A percentile compares a stretch with the other conserved stretches of the same genome.
Conservation (phyloP, 2,797 vertebrate species). For the Lemur catta region DNA sequence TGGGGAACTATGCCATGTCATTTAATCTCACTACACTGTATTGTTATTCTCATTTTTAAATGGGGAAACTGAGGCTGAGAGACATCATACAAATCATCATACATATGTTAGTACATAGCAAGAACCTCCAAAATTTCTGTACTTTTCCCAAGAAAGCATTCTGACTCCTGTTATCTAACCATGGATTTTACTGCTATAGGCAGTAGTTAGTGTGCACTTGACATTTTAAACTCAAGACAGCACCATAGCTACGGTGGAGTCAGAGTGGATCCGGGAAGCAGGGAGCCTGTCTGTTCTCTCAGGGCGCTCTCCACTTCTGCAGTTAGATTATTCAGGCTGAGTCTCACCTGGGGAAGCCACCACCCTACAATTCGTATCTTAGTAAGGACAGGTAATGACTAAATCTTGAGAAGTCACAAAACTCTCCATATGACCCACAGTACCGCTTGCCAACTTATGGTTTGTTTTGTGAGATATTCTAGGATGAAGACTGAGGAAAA, state of each 20-base stretch:
- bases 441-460: not conserved
- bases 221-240: not conserved
- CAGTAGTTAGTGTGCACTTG: not conserved
- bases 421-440: not conserved
- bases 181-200: not conserved
- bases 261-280: no score
- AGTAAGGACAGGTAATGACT: not conserved
- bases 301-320: not conserved
- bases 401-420: not conserved
- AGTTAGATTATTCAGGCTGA: not conserved
- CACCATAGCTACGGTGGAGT: not conserved
- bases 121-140: not conserved
- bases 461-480: not conserved
- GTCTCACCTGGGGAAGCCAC: not conserved
- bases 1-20: not conserved
- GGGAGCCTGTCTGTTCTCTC: not conserved
- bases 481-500: not conserved
- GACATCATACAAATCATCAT: not conserved
- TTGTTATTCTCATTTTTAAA: not conserved
- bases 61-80: not conserved
- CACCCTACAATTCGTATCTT: not conserved
- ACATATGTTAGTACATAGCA: not conserved
- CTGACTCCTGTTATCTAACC: not conserved
- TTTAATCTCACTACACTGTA: not conserved
- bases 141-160: not conserved